Conservation (phyloP, 2,797 vertebrate genomes). For the Myripristis murdjan region DNA sequence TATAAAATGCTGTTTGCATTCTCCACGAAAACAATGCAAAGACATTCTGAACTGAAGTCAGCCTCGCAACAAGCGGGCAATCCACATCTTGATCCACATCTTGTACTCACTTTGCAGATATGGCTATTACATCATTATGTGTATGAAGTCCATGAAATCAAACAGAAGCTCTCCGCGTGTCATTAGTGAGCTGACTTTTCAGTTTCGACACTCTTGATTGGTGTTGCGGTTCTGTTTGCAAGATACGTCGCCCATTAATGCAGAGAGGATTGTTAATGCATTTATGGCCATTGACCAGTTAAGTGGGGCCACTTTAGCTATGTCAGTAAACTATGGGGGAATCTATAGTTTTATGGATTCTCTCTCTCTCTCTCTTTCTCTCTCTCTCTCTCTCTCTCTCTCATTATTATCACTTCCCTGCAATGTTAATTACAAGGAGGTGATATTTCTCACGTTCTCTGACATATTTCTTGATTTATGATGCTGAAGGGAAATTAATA, state of each 20-base stretch:
- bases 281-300: constrained; percentile 74
- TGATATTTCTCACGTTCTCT: constrained; percentile 13
- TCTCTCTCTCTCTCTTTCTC: constrained; percentile 42
- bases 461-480: constrained; percentile 1
- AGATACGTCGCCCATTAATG: constrained; percentile 71
- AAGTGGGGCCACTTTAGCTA: constrained; percentile 72
- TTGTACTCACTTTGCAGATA: too few species aligned
- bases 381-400: constrained; percentile 4
- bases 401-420: constrained; percentile 29
- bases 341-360: constrained; percentile 56
- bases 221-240: constrained; percentile 77
- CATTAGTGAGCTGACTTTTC: constrained; percentile 28
- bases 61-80: too few species aligned
- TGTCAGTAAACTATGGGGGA: constrained; percentile 59
- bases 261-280: constrained; percentile 80
- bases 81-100: too few species aligned
- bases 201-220: constrained; percentile 38
- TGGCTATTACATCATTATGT: too few species aligned
- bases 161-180: constrained; percentile 34
- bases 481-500: constrained; percentile 22
- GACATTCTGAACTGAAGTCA: too few species aligned
- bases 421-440: constrained; percentile 39
- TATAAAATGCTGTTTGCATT: too few species aligned
- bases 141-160: too few species aligned
- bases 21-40: too few species aligned